A percentile compares a stretch with the other conserved stretches of the same genome.
Conservation (phyloP, 1,140 invertebrate genomes). For the Lineus longissimus region DNA sequence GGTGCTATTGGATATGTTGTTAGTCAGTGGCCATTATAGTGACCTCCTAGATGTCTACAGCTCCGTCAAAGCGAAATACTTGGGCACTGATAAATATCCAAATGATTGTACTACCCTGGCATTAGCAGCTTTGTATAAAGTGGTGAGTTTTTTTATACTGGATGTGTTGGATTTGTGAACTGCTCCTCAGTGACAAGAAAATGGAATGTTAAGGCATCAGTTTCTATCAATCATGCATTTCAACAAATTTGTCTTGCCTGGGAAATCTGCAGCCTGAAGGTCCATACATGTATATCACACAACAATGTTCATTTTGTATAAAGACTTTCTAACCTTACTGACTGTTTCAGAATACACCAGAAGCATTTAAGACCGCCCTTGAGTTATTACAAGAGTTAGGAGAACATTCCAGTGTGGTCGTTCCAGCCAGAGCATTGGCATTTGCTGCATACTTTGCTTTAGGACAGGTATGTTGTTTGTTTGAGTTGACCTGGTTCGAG, state of each 20-base stretch:
- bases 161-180: no score
- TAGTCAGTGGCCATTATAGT: conserved; percentile 65
- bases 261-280: no score
- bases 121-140: conserved; percentile 70
- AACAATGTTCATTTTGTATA: no score
- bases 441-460: background rate
- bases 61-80: conserved; percentile 56
- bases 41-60: conserved; percentile 67
- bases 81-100: conserved; percentile 63
- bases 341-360: conserved; percentile 3
- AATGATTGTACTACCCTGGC: conserved; percentile 65
- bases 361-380: background rate
- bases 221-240: no score
- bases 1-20: conserved; percentile 70
- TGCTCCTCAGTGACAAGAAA: no score
- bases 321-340: no score
- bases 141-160: conserved; percentile 63
- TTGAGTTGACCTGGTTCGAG: no score
- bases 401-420: background rate
- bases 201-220: no score
- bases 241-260: no score
- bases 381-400: background rate
- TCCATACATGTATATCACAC: no score
- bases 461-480: background rate
- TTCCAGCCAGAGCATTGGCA: background rate